Evolutionary conservation across 2,888 invertebrate genomes (phyloP).

Genomic region (Drosophila borborema): DNA sequence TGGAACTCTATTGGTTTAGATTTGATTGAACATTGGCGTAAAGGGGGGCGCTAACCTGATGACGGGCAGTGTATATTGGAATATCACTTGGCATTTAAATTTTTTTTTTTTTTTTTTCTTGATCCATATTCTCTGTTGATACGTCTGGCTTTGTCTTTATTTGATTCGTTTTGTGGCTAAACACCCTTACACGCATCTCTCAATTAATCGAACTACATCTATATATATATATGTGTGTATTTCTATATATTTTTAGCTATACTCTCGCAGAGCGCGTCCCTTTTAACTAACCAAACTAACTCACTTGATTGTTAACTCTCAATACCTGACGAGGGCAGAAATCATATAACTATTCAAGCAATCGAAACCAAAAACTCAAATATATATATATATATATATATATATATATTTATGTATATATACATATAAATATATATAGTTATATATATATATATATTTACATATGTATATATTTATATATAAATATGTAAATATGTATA

Average conservation of each 20-base stretch:
- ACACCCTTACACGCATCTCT: constrained; percentile 42
- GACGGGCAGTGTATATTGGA: background rate
- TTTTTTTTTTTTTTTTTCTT: constrained; percentile 19
- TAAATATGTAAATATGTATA: background rate
- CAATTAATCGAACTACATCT: constrained; percentile 67
- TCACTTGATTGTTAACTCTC: constrained; percentile 31
- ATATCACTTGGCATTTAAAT: constrained; percentile 21
- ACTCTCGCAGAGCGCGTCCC: constrained; percentile 75
- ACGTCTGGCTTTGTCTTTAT: constrained; percentile 23
- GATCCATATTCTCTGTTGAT: constrained; percentile 13
- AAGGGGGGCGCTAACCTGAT: no score
- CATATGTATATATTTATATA: background rate
- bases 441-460: background rate
- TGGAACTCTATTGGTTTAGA: no score
- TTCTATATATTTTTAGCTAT: constrained; percentile 82
- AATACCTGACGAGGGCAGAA: constrained; percentile 34
- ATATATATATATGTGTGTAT: constrained; percentile 40
- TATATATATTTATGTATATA: background rate
- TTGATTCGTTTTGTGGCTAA: constrained; percentile 48
- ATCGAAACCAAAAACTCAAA: constrained; percentile 34
- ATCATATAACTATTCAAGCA: constrained; percentile 19
- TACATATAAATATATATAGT: background rate
- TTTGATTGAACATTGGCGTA: no score
- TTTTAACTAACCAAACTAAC: constrained; percentile 47
- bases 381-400: background rate